Base-by-base conservation (phyloP, 92 coral and sea anemone genomes). In the Pocillopora meandrina region DNA sequence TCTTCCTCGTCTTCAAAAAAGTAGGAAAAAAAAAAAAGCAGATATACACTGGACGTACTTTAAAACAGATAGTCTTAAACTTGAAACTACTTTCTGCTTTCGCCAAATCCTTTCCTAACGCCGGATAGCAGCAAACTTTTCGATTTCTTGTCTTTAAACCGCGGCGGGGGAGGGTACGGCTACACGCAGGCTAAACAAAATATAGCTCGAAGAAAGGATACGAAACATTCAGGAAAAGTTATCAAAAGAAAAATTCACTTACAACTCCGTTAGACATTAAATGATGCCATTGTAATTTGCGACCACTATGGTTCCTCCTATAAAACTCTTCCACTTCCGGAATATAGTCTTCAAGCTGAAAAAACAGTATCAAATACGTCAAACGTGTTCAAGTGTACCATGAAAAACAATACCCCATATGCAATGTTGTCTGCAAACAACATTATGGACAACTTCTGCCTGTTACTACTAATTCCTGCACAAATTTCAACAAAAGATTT, bases 221-320 rank as follows among this genome's bases (percentile, higher is more conserved):
- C 52, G 52, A 42, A 42, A 42, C 52, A 42, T 42, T 42, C 60
- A 18, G 17, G 68, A 26, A 26, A 36, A 6, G 3, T 6, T 16
- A 6, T 31, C 33, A 34, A 31, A 5, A 64, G 18, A 17, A 36
- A 26, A 18, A 10, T 61, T 12, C 23, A 80, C 98, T 17, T 82
- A 95, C 98, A 89, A 95, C 98, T 65, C 98, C 98, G 60, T 93
- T 95, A 8, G 98, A 95, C 98, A 95, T 95, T 12, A 95, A 88
- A 77, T 95, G 98, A 85, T 93, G 97, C 98, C 98, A 95, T 61
- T 95, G 98, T 16, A 95, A 85, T 70, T 95, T 95, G 13, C 98
- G 94, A 62, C 98, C 98, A 19, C 98, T 95, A 91, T 95, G 98
- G 85, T 92, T 95, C 34, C 89, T 92, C 80, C 95, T 90, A 89